A percentile compares a stretch with the other conserved stretches of the same genome.
Conservation (phyloP, 1,140 invertebrate genomes). For the Pseudomyrmex gracilis region DNA sequence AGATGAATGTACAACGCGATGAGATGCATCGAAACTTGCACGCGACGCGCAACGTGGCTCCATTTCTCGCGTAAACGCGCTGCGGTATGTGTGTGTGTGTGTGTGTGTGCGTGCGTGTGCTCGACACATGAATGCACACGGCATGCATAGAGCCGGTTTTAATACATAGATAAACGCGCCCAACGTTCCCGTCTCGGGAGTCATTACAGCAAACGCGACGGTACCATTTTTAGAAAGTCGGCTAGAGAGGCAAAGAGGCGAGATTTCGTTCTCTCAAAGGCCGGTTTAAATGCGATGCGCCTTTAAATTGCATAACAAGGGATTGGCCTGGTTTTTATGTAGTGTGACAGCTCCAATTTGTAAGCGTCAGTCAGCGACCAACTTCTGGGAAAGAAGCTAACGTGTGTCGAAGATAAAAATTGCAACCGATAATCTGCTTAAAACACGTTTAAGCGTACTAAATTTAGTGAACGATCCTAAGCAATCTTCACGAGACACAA, state of each 20-base stretch:
- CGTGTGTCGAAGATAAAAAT: neutral
- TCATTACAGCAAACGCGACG: constrained; percentile 18
- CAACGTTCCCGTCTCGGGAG: neutral
- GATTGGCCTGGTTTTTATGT: neutral
- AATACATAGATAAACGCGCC: no score
- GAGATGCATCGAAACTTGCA: constrained; percentile 17
- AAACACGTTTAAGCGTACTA: neutral
- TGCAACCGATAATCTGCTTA: neutral
- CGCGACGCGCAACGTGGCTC: neutral
- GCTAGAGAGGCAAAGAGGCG: neutral
- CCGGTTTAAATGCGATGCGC: neutral
- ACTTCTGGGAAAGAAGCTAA: neutral
- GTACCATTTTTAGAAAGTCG: constrained; percentile 47
- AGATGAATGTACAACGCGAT: constrained; percentile 25
- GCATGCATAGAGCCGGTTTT: neutral
- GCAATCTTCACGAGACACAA: no score
- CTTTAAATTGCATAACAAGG: constrained; percentile 43
- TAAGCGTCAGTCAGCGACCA: neutral
- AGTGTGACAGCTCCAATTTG: neutral
- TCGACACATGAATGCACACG: constrained; percentile 9
- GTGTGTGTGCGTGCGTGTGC: neutral
- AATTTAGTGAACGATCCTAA: constrained; percentile 17
- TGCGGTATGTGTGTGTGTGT: neutral
- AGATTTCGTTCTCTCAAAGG: constrained; percentile 47
- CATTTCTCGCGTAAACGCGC: neutral